phyloP scores from a whole-genome alignment of 2,888 invertebrate species.

The Apeira syringaria region DNA sequence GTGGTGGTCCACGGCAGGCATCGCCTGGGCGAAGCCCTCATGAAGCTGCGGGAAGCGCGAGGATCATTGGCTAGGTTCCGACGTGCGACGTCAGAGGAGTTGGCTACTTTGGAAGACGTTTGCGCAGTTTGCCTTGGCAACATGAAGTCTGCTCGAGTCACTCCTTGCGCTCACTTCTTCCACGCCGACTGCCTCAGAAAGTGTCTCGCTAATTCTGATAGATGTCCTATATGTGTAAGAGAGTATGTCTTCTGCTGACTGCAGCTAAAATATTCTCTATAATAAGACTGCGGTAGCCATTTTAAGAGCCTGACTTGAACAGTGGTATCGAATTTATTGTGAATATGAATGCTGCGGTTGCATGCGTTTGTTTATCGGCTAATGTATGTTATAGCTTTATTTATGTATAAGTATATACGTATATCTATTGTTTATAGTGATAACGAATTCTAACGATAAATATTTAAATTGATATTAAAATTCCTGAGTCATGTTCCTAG shows the following conservation, averaged over 20 bases:
- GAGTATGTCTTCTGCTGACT: slow-evolving; percentile 83
- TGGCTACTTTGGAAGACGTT: slow-evolving; percentile 88
- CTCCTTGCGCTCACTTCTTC: slow-evolving; percentile 91
- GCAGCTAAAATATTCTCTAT: slow-evolving; percentile 25
- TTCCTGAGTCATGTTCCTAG: too few relatives aligned
- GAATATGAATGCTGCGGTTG: background rate
- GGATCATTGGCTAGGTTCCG: slow-evolving; percentile 85
- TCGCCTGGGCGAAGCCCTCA: slow-evolving; percentile 80
- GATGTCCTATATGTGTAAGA: slow-evolving; percentile 90
- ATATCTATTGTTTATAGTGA: slow-evolving; percentile 15
- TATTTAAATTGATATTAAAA: too few relatives aligned
- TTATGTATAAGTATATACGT: slow-evolving; percentile 9
- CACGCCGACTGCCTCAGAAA: slow-evolving; percentile 90
- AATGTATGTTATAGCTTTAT: slow-evolving; percentile 17
- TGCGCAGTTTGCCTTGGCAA: slow-evolving; percentile 90
- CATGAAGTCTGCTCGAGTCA: slow-evolving; percentile 89
- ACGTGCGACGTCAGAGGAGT: slow-evolving; percentile 86
- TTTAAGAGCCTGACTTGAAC: slow-evolving; percentile 28
- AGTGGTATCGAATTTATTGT: slow-evolving; percentile 21
- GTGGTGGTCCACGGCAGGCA: slow-evolving; percentile 87
- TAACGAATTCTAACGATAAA: too few relatives aligned
- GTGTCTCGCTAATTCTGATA: slow-evolving; percentile 87
- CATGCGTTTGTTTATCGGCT: background rate
- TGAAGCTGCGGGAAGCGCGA: slow-evolving; percentile 83
- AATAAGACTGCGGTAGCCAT: slow-evolving; percentile 57